Percentiles rank a stretch among this genome's conserved stretches.
These are phyloP conservation scores for Thereuonema tuberculata DNA, from an alignment of 1,140 invertebrate genomes.

Conservation along the genomic window DNA sequence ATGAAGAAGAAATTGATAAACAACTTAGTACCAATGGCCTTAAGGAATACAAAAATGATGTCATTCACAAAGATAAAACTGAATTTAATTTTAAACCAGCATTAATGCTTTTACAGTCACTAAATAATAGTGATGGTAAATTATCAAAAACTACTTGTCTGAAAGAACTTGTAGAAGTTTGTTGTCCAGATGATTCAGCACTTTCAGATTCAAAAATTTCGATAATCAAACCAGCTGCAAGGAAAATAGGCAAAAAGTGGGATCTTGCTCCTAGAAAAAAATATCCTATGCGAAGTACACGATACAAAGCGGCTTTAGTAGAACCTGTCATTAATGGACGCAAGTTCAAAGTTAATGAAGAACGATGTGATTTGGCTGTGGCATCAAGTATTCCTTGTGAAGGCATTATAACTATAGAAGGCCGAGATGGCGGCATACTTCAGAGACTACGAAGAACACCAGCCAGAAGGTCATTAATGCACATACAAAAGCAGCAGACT, in stretches of 20 bases:
- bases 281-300: conserved; percentile 5
- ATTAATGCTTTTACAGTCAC: no score
- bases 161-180: background rate
- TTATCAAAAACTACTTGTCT: no score
- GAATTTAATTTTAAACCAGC: no score
- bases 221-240: background rate
- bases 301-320: background rate
- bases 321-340: conserved; percentile 1
- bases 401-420: background rate
- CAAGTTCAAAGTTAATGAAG: background rate
- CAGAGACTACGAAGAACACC: background rate
- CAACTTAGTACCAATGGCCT: no score
- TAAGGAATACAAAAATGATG: no score
- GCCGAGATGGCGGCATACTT: background rate
- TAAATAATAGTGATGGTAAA: no score
- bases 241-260: conserved; percentile 5
- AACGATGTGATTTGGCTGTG: background rate
- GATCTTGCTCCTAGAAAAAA: background rate
- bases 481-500: background rate
- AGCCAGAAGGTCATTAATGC: background rate
- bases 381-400: background rate
- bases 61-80: no score
- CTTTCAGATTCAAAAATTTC: background rate
- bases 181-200: background rate
- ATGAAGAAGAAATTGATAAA: no score